Base-by-base conservation (phyloP, 2,888 invertebrate species). In the Sphinx pinastri region DNA sequence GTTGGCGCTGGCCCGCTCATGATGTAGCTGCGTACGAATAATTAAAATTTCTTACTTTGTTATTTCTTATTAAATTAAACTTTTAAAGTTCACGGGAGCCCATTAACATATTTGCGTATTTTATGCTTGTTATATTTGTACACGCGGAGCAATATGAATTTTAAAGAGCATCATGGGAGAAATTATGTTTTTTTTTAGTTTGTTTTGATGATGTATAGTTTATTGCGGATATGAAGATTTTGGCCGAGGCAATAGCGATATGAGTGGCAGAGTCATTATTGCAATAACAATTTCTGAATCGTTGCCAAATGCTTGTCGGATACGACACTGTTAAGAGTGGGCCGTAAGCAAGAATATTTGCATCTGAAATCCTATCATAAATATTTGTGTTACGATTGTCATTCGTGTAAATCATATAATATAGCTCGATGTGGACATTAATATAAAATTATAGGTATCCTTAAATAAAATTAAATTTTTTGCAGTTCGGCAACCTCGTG, bases 231-330 rank as follows among this genome's bases (percentile, higher is more conserved):
- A 87, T 82, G 84, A 87, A 88, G 86, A 91, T 85, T 83, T 88
- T 86, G 84, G 81, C 84, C 84, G 86, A 87, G 82, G 88, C 87
- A 83, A 86, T 88, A 81, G 82, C 84, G 83, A 89, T 93, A 92
- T 93, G 92, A 93, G 91, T 88, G 79, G 86, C 84, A 80, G 81
- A 88, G 80, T 87, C 87, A 87, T 92, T 90, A 88, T 84, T 81
- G 86, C 90, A 88, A 92, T 91, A 92, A 91, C 89, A 91, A 89
- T 90, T 80, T 87, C 84, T 88, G 90, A 87, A 84, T 76, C 81
- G 77, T 73, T 92, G 93, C 93, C 93, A 94, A 93, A 84, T 82
- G 82, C 79, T 80, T 84, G 88, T 89, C 88, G 79, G 80, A 81
- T 82, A 76, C 80, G 81, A 82, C 77, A 76, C 78, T 77, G 78